Conservation (phyloP, 37 sponge, comb jelly and placozoan genomes). For the Petrosia ficiformis region DNA sequence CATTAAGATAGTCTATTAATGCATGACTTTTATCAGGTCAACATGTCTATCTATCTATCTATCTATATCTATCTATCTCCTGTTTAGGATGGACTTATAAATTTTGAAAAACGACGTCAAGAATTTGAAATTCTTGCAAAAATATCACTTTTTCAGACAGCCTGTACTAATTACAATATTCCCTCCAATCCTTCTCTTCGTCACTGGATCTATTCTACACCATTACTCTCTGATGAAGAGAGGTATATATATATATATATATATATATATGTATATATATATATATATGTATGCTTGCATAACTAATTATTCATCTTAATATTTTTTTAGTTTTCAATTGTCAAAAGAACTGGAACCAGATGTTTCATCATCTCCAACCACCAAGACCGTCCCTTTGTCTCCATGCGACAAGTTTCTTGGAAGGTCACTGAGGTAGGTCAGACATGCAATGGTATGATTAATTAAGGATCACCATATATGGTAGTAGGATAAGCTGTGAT, state of each 20-base stretch:
- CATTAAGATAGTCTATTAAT: too few relatives aligned
- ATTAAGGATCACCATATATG: too few relatives aligned
- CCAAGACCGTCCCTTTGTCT: not conserved
- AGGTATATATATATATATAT: slow-evolving; percentile 58
- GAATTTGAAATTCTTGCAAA: slow-evolving; percentile 76
- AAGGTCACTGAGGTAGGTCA: too few relatives aligned
- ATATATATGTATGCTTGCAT: not conserved
- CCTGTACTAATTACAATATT: slow-evolving; percentile 57
- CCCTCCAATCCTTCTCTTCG: slow-evolving; percentile 19
- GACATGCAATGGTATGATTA: too few relatives aligned
- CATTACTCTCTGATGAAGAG: slow-evolving; percentile 26
- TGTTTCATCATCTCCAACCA: not conserved
- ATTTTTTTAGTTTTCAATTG: slow-evolving; percentile 24
- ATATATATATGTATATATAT: too few relatives aligned
- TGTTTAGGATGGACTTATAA: slow-evolving; percentile 55
- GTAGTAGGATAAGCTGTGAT: too few relatives aligned
- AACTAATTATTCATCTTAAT: not conserved
- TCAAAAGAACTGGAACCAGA: slow-evolving; percentile 43
- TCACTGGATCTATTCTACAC: slow-evolving; percentile 22
- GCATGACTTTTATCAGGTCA: too few relatives aligned
- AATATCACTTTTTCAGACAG: slow-evolving; percentile 72
- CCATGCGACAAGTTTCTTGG: not conserved
- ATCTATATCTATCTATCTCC: not conserved
- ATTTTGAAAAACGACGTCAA: slow-evolving; percentile 72
- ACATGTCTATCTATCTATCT: not conserved